Evolutionary conservation across 2,113 vertebrate species (phyloP), one percentile per base, ranked within the genome.

Genomic region (Xenopus laevis): DNA sequence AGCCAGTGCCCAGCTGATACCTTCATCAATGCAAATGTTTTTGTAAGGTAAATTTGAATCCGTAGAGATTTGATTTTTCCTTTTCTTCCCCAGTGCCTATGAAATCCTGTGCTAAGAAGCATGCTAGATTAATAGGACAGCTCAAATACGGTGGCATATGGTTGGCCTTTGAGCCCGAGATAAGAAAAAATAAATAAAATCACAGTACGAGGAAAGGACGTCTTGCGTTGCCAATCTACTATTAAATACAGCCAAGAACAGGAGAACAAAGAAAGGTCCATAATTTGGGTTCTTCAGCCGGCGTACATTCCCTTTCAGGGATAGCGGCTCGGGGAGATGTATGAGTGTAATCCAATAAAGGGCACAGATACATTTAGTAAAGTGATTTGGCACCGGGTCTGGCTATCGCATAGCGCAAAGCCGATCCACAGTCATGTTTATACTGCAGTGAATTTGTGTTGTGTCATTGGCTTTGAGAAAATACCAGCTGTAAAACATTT

Each of bases 1-100:
- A 89, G 88, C 89, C 89, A 88, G 87, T 87, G 87, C 88, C 89
- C 90, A 91, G 90, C 89, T 92, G 90, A 92, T 91, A 90, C 88
- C 89, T 90, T 89, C 88, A 82, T 89, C 82, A 83, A 82, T 82
- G 86, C 73, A 82, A 78, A 79, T 82, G 84, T 84, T 81, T 83
- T 85, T 82, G 82, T 87, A 90, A 91, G 88, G 86, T 89, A 86
- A 72, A 0, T 83, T 86, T 83, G 78, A 87, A 80, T 79, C 83
- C 79, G 84, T 81, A 80, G 79, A 81, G 33, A 10, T 44, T 40
- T 40, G 33, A 40, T 40, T 40, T 9, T 4, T 5, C 76, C 81
- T 85, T 80, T 71, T 73, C 63, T 27, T 18, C 8, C 10, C 72
- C 15, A 78, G 57, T n/a, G 79, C 71, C n/a, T 69, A 75, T 78